phyloP scores from a whole-genome alignment of 2,113 vertebrate species.

The Protobothrops mucrosquamatus region DNA sequence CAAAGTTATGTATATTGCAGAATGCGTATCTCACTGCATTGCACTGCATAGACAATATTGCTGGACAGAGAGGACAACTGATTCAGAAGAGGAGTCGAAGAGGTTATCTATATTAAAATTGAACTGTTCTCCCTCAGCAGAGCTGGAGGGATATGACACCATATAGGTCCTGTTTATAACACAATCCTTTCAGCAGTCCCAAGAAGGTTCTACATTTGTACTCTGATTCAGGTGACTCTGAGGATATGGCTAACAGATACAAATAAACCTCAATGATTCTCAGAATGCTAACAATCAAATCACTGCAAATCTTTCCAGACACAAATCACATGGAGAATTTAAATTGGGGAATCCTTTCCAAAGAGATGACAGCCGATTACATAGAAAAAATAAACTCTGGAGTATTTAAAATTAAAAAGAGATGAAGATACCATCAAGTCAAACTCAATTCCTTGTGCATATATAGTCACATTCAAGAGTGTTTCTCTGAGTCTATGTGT shows the following conservation, averaged over 20 bases:
- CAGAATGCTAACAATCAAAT: not conserved
- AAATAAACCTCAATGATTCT: not conserved
- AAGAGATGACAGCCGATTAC: not conserved
- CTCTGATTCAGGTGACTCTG: not conserved
- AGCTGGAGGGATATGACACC: too few species aligned
- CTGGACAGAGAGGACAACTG: too few species aligned
- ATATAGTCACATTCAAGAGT: not conserved
- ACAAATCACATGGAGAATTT: not conserved
- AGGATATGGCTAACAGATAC: not conserved
- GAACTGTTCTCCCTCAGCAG: too few species aligned
- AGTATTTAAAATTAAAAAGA: not conserved
- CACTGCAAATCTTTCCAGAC: not conserved
- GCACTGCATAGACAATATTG: too few species aligned
- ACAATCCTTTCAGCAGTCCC: not conserved
- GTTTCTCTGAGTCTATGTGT: not conserved
- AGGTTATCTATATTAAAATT: too few species aligned
- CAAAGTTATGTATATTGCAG: too few species aligned
- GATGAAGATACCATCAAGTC: not conserved
- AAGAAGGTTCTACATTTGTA: not conserved
- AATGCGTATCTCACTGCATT: too few species aligned
- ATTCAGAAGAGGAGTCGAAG: too few species aligned
- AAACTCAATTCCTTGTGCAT: not conserved
- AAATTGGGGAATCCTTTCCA: not conserved
- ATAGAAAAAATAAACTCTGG: not conserved
- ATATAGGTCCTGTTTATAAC: not conserved